Percentiles rank a stretch among this genome's conserved stretches.
phyloP scores from a whole-genome alignment of 2,113 vertebrate genomes.

The Recurvirostra avosetta region DNA sequence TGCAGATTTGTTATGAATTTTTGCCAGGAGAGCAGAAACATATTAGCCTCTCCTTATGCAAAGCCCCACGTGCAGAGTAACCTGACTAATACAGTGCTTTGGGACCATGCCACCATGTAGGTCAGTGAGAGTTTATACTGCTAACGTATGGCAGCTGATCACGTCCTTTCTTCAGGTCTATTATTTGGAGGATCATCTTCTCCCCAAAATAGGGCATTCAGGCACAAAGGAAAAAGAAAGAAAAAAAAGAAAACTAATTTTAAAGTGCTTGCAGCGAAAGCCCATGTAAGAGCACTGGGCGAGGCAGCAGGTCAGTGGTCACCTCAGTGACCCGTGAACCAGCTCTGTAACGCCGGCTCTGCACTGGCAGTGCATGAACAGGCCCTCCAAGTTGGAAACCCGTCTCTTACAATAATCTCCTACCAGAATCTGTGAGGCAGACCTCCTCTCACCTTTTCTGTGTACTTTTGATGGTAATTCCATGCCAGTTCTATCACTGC shows the following conservation, averaged over 20 bases:
- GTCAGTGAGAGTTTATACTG: background rate
- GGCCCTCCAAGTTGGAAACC: background rate
- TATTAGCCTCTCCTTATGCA: constrained; percentile 5
- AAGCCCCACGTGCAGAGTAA: background rate
- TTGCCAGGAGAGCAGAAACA: constrained; percentile 37
- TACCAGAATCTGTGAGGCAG: background rate
- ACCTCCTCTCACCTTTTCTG: background rate
- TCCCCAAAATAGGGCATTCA: background rate
- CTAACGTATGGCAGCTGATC: background rate
- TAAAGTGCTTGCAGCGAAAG: background rate
- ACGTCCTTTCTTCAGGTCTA: background rate
- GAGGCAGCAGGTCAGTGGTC: background rate
- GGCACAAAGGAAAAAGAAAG: background rate
- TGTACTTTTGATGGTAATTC: background rate
- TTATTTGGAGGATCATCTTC: background rate
- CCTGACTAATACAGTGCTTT: background rate
- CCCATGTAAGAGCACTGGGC: background rate
- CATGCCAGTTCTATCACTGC: background rate
- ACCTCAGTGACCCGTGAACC: rapidly evolving
- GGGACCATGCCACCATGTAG: background rate
- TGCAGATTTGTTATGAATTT: constrained; percentile 42
- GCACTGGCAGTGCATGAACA: rapidly evolving
- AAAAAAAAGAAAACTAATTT: background rate
- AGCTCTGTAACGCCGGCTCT: background rate
- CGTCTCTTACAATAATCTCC: background rate